Percentiles rank a stretch among this genome's conserved stretches.
phyloP scores from a whole-genome alignment of 1,140 invertebrate species.

The Pantala flavescens region DNA sequence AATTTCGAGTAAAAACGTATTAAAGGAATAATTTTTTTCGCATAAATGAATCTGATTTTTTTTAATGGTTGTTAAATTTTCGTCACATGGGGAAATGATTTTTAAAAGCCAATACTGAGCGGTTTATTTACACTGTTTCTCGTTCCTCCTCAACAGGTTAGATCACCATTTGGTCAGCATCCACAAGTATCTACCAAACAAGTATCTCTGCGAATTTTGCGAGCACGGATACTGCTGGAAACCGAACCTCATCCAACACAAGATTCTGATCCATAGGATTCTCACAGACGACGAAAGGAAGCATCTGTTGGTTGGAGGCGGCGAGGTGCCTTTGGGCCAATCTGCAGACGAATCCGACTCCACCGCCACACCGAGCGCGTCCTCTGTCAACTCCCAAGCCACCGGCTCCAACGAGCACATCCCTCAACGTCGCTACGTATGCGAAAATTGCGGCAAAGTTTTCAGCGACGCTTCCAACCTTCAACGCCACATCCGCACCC shows the following conservation, averaged over 20 bases:
- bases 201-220: slow-evolving; percentile 76
- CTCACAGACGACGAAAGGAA: slow-evolving; percentile 34
- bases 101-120: too few relatives aligned
- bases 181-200: slow-evolving; percentile 63
- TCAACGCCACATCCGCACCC: slow-evolving; percentile 87
- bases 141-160: slow-evolving; percentile 45
- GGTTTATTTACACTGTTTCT: background rate
- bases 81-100: too few relatives aligned
- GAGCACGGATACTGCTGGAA: slow-evolving; percentile 71
- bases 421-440: slow-evolving; percentile 60
- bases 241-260: slow-evolving; percentile 69
- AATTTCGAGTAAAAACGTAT: too few relatives aligned
- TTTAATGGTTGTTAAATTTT: too few relatives aligned
- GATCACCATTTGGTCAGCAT: slow-evolving; percentile 66
- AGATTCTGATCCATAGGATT: slow-evolving; percentile 66
- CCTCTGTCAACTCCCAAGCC: too few relatives aligned
- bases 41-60: too few relatives aligned
- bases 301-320: background rate
- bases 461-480: slow-evolving; percentile 94
- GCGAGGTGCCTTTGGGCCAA: background rate
- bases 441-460: slow-evolving; percentile 89
- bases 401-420: slow-evolving; percentile 27
- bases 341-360: background rate
- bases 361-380: background rate
- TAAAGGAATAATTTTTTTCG: too few relatives aligned